Conservation (phyloP, 2,888 invertebrate species). For the Harpalus rufipes region DNA sequence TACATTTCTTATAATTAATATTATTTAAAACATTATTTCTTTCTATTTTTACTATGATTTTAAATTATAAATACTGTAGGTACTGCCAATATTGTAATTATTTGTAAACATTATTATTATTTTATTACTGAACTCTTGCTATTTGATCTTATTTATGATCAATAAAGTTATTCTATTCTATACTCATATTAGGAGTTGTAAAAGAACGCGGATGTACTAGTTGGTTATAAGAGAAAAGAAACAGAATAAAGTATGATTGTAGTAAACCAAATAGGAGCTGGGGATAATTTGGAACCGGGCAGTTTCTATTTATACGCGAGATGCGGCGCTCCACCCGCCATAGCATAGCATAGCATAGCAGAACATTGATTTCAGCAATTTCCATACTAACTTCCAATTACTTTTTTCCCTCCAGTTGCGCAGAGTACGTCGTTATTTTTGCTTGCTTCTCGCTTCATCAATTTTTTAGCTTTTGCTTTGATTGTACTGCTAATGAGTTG, state of each 20-base stretch:
- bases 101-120: too few relatives aligned
- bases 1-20: too few relatives aligned
- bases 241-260: neutral
- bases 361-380: slow-evolving; percentile 60
- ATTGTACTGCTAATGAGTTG: slow-evolving; percentile 62
- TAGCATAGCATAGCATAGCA: neutral
- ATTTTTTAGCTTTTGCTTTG: slow-evolving; percentile 61
- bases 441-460: slow-evolving; percentile 60
- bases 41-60: too few relatives aligned
- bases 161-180: too few relatives aligned
- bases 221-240: neutral
- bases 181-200: neutral
- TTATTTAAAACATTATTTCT: too few relatives aligned
- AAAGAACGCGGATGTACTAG: neutral
- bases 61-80: too few relatives aligned
- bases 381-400: slow-evolving; percentile 62
- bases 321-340: neutral
- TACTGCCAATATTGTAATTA: too few relatives aligned
- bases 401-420: slow-evolving; percentile 59
- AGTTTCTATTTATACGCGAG: slow-evolving; percentile 20
- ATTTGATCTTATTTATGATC: too few relatives aligned
- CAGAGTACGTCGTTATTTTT: slow-evolving; percentile 64
- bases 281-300: slow-evolving; percentile 5
- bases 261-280: neutral
- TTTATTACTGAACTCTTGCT: too few relatives aligned